Conservation (phyloP, 2,113 vertebrate genomes). For the Passer domesticus region DNA sequence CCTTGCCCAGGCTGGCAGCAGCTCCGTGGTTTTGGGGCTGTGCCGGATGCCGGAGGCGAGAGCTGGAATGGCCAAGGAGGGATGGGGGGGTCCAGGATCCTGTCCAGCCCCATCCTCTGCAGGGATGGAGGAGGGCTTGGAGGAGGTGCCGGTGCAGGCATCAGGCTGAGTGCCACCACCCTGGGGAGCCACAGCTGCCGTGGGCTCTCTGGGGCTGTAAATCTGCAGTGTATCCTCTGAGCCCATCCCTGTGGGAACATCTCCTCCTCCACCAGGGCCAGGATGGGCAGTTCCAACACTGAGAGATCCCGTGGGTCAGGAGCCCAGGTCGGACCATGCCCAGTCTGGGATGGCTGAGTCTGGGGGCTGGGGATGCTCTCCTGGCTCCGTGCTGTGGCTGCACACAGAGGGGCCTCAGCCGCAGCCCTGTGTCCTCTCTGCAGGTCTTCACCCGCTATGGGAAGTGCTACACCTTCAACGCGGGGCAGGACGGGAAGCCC, state of each 20-base stretch:
- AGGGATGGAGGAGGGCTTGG: background rate
- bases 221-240: background rate
- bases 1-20: background rate
- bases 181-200: background rate
- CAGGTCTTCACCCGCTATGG: conserved; percentile 98
- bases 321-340: fast-evolving
- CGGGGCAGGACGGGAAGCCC: conserved; percentile 87
- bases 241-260: background rate
- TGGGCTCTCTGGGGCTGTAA: background rate
- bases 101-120: fast-evolving
- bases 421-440: background rate
- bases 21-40: fast-evolving
- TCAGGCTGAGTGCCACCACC: background rate
- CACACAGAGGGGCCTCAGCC: background rate
- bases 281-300: background rate
- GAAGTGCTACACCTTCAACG: conserved; percentile 98
- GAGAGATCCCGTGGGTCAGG: background rate
- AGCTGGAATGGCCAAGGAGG: fast-evolving
- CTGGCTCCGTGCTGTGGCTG: fast-evolving
- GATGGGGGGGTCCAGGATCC: background rate
- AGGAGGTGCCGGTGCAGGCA: fast-evolving
- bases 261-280: background rate
- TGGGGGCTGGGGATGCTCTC: background rate
- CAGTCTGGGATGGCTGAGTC: background rate
- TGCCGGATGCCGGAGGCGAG: fast-evolving